These are phyloP conservation scores for Hemicentrotus pulcherrimus DNA, from an alignment of 35 echinoderm and acorn worm genomes.

Conservation along the genomic window DNA sequence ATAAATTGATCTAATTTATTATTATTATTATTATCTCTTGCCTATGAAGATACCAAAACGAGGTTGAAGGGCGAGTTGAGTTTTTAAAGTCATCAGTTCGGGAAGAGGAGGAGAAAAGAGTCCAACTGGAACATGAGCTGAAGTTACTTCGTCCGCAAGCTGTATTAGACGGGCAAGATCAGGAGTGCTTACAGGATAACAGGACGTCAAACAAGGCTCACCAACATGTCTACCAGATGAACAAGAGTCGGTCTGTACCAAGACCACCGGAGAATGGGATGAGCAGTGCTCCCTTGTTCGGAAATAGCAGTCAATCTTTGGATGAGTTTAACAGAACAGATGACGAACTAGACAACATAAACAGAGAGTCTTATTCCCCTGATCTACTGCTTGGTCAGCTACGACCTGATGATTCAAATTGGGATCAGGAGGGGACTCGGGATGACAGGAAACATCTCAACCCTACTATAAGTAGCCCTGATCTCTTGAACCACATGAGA, in stretches of 20 bases:
- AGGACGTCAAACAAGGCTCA: not conserved
- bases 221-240: not conserved
- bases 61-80: conserved; percentile 30
- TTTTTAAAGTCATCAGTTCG: not conserved
- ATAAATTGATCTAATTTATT: not conserved
- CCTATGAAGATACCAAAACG: conserved; percentile 14
- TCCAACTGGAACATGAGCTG: conserved; percentile 23
- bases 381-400: not conserved
- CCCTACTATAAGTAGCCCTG: not conserved
- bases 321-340: not conserved
- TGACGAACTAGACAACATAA: not conserved
- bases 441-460: not conserved
- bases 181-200: not conserved
- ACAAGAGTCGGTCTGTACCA: not conserved
- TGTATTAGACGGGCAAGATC: not conserved
- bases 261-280: not conserved
- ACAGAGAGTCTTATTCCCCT: not conserved
- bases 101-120: conserved; percentile 28
- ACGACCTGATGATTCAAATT: not conserved
- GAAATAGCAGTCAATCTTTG: not conserved
- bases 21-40: not conserved
- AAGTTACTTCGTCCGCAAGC: not conserved
- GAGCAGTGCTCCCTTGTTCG: not conserved
- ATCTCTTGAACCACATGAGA: not conserved
- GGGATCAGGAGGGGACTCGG: not conserved